A percentile compares a stretch with the other conserved stretches of the same genome.
These are phyloP conservation scores for Luperina nickerlii DNA, from an alignment of 2,888 invertebrate genomes.

Conservation along the genomic window DNA sequence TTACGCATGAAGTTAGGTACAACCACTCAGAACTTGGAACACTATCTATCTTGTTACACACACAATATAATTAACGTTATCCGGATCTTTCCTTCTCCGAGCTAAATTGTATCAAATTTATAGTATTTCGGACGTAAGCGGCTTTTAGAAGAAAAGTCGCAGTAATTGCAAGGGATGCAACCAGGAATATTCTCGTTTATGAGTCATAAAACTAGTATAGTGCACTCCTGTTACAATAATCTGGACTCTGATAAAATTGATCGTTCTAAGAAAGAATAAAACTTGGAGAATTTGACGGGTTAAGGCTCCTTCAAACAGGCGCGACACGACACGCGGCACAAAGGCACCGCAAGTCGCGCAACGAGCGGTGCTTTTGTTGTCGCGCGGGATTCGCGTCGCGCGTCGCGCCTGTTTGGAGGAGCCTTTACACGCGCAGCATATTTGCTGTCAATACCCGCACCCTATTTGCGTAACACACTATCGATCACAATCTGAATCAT, in stretches of 20 bases:
- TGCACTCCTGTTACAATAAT: constrained; percentile 29
- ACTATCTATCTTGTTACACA: neutral
- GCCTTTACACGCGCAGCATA: no score
- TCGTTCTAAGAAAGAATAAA: neutral
- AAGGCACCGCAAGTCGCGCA: no score
- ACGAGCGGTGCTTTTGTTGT: no score
- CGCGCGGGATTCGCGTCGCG: no score
- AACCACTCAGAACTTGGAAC: neutral
- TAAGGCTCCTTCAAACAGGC: neutral
- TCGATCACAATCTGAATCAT: neutral
- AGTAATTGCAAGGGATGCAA: constrained; percentile 10
- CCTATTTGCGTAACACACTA: neutral
- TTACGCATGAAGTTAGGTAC: neutral
- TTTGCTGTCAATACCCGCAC: neutral
- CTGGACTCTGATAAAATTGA: constrained; percentile 11
- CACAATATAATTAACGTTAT: neutral
- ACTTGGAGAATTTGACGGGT: neutral
- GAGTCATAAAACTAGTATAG: constrained; percentile 50
- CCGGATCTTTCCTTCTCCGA: neutral
- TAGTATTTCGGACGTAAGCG: constrained; percentile 12
- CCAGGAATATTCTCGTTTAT: constrained; percentile 21
- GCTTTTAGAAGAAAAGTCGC: constrained; percentile 9
- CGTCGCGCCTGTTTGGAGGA: no score
- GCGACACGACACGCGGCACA: no score
- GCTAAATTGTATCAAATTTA: constrained; percentile 20